phyloP scores from a whole-genome alignment of 2,113 vertebrate species.

The Xenopus laevis region DNA sequence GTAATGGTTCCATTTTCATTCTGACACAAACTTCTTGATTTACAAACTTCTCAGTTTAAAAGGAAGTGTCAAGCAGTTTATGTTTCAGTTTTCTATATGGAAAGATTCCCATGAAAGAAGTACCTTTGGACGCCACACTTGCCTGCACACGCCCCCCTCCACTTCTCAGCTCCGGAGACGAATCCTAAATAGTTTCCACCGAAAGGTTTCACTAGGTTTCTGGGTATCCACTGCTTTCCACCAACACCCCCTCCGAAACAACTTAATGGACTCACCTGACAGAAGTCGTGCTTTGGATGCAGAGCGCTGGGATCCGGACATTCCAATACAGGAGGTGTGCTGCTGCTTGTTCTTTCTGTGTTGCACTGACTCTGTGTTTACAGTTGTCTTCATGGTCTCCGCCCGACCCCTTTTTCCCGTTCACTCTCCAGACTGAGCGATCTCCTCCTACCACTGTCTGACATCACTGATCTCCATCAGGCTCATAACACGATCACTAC shows the following conservation, averaged over 20 bases:
- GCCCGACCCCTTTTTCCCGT: constrained; percentile 43
- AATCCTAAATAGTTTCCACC: background rate
- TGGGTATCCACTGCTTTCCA: no score
- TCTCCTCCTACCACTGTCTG: constrained; percentile 49
- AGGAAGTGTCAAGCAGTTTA: no score
- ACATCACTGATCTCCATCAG: constrained; percentile 59
- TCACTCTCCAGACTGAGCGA: background rate
- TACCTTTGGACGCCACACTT: no score
- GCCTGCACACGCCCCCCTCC: no score
- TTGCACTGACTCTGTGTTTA: constrained; percentile 33
- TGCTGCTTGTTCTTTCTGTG: constrained; percentile 7
- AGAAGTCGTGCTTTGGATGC: background rate
- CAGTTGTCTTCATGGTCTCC: constrained; percentile 43
- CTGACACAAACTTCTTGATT: no score
- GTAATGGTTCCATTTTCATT: no score
- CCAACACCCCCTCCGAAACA: no score
- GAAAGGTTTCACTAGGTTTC: background rate
- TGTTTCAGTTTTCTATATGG: no score
- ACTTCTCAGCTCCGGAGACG: no score
- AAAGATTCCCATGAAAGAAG: no score
- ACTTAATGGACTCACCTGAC: constrained; percentile 15
- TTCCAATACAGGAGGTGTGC: no score
- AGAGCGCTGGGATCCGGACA: constrained; percentile 3
- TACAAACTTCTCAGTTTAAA: no score
- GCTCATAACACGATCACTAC: constrained; percentile 9